Base-by-base conservation (phyloP, 1,140 invertebrate species). In the Aphidius ervi region DNA sequence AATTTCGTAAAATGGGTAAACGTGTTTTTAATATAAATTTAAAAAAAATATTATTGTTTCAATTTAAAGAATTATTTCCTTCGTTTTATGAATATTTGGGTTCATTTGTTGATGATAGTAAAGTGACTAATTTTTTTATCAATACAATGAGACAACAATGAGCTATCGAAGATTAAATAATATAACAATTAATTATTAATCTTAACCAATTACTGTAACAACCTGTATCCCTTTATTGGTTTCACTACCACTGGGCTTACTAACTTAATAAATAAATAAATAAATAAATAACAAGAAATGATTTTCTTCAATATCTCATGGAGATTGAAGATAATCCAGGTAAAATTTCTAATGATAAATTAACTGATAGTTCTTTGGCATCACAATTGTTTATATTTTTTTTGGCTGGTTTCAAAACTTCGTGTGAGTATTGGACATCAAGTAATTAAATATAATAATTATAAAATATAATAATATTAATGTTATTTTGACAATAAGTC, bases 381-480 rank as follows among this genome's bases (percentile, higher is more conserved):
- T 84, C 84, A 0, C 83, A 87, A 70, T 77, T 79, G 4, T 82
- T 86, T 42, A 76, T 86, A 10, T 87, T 87, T 66, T 83, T 86
- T 64, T 67, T 87, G 9, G 87, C 86, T 45, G 87, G 87, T 37
- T 88, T 85, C 69, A 88, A 90, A 65, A 89, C 89, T 0, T 87
- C 87, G 0, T 83, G 23, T 31, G 4, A 31, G 23, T 31, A 16
- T 16, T 16, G 0, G 16, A 16, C 16, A 16, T 16, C 16, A 16
- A 16, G 16, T 16, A 16, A 16, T 16, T 16, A 16, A 16, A 16
- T 16, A 16, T 16, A n/a, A n/a, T n/a, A n/a, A n/a, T n/a, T n/a
- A n/a, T n/a, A n/a, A n/a, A n/a, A n/a, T n/a, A n/a, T n/a, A 16
- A 16, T 16, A 16, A 16, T 16, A 16, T 16, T 16, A 16, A 16